phyloP scores from a whole-genome alignment of 2,113 vertebrate species.

The Myiagra hebetior region DNA sequence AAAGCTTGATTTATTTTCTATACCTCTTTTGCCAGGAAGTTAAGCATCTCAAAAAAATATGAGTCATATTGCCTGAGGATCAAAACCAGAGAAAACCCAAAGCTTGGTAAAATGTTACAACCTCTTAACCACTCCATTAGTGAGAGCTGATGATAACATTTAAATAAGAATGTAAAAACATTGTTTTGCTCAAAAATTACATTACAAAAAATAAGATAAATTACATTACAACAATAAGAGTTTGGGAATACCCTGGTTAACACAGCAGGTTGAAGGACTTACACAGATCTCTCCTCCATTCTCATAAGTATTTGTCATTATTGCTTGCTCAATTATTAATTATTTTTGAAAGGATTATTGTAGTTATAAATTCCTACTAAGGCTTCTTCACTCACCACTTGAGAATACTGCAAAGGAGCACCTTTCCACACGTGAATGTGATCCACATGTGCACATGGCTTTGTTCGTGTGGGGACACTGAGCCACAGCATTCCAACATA shows the following conservation, averaged over 20 bases:
- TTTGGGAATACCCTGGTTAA: neutral
- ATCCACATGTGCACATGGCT: neutral
- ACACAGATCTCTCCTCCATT: neutral
- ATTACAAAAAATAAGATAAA: neutral
- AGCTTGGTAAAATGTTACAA: neutral
- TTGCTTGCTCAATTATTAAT: neutral
- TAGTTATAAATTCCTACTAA: neutral
- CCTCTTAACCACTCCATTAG: neutral
- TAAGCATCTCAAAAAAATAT: neutral
- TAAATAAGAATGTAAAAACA: neutral
- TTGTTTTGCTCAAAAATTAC: neutral
- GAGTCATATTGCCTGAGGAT: neutral
- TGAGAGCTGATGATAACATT: neutral
- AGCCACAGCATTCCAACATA: neutral
- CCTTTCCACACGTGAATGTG: neutral
- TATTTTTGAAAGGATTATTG: conserved; percentile 4
- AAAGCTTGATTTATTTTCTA: conserved; percentile 1
- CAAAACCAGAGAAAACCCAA: neutral
- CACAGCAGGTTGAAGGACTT: neutral
- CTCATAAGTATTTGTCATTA: neutral
- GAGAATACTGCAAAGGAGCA: neutral
- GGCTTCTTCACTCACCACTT: neutral
- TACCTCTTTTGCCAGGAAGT: neutral
- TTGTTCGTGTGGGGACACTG: accelerated
- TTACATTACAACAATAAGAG: neutral